phyloP scores from a whole-genome alignment of 2,888 invertebrate genomes.

The Chelonus formosanus region DNA sequence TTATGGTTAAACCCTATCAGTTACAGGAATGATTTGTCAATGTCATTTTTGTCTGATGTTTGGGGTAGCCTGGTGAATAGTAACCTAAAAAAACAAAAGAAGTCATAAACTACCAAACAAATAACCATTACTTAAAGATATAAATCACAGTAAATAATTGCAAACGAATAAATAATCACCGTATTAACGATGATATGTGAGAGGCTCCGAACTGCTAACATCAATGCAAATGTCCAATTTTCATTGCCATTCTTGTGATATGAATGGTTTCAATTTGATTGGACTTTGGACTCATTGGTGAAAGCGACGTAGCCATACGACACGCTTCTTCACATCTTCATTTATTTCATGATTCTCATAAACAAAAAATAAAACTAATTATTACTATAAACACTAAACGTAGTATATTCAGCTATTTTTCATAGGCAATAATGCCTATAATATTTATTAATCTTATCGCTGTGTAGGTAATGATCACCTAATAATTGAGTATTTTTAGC shows the following conservation, averaged over 20 bases:
- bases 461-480: conserved; percentile 16
- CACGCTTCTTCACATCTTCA: conserved; percentile 46
- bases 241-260: conserved; percentile 54
- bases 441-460: neutral
- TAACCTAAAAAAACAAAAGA: conserved; percentile 30
- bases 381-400: too few relatives aligned
- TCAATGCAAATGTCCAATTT: conserved; percentile 65
- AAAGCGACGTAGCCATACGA: conserved; percentile 61
- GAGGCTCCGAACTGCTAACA: conserved; percentile 61
- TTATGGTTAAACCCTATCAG: conserved; percentile 48
- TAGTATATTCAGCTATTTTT: too few relatives aligned
- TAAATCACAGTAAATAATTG: conserved; percentile 38
- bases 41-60: conserved; percentile 57
- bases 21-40: conserved; percentile 57
- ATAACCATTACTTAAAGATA: neutral
- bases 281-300: conserved; percentile 64
- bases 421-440: too few relatives aligned
- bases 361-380: neutral
- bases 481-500: conserved; percentile 32
- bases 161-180: conserved; percentile 29
- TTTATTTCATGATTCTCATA: conserved; percentile 5
- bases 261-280: conserved; percentile 57
- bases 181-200: conserved; percentile 12
- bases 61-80: conserved; percentile 38
- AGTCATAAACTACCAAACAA: conserved; percentile 37